Evolutionary conservation across 2,797 vertebrate species (phyloP).

Genomic region (Phrynocephalus vlangalii): DNA sequence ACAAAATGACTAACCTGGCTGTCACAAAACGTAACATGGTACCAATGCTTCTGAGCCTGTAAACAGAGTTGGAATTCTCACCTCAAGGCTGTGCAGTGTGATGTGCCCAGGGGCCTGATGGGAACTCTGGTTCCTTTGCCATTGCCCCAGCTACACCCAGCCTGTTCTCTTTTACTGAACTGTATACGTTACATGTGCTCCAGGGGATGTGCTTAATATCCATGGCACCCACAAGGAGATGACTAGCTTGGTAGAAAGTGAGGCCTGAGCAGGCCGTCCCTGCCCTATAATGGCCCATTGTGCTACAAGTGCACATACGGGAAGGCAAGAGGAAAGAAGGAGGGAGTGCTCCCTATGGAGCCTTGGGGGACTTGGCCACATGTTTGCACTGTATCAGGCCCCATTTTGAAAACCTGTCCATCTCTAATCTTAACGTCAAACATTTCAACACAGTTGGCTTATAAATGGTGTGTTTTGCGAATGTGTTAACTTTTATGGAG

Average conservation of each 20-base stretch:
- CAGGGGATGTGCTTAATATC: background rate
- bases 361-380: background rate
- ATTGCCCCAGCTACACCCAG: background rate
- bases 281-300: background rate
- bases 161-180: background rate
- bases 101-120: background rate
- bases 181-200: background rate
- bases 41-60: background rate
- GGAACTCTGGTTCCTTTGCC: background rate
- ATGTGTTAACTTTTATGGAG: slow-evolving; percentile 38
- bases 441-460: slow-evolving; percentile 39
- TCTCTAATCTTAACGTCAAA: slow-evolving; percentile 40
- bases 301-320: background rate
- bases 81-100: background rate
- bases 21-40: background rate
- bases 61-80: background rate
- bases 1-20: background rate
- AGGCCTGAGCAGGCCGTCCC: background rate
- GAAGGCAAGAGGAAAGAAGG: background rate
- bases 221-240: background rate
- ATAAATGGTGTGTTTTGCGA: slow-evolving; percentile 49
- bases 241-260: background rate
- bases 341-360: background rate
- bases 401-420: slow-evolving; percentile 22
- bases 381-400: background rate